Base-by-base conservation (phyloP, 2,797 vertebrate species). In the Lithobates sylvaticus region DNA sequence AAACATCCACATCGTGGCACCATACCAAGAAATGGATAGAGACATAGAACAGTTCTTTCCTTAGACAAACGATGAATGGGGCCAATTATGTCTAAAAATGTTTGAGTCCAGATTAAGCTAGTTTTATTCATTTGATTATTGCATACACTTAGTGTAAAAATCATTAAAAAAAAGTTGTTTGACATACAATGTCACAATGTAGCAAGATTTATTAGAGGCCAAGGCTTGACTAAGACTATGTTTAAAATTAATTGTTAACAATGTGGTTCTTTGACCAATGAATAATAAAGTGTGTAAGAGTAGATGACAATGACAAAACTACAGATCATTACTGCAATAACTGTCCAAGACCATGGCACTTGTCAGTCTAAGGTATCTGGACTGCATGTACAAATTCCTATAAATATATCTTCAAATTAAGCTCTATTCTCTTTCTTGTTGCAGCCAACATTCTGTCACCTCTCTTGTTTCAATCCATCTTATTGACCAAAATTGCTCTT, bases 401-500 rank as follows among this genome's bases (percentile, higher is more conserved):
- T 15, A 42, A 3, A 77, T 10, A 65, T 67, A 39, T 27, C 21
- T 58, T 76, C 34, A 58, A 64, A 34, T 36, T 36, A 13, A 5
- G 18, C 61, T 36, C 10, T 64, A n/a, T 73, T 61, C 10, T 16
- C 34, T 32, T 76, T 76, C 54, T n/a, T 61, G 23, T 61, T 61
- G 54, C 21, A 61, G 54, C 54, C 21, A 61, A 61, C 54, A 61
- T 61, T 61, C n/a, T 61, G 54, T 61, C 54, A 61, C 7, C 21
- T 21, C 54, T 72, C 21, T 75, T 75, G 15, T 5, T 76, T 76
- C 36, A 29, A n/a, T 64, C 64, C 23, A 64, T 36, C 29, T 18
- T 39, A 65, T 78, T n/a, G 26, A 42, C 12, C 23, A 65, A 26
- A 65, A 78, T 64, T 78, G 34, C 2, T 23, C 39, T 78, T 78